These are phyloP conservation scores for Hemicentrotus pulcherrimus DNA, from an alignment of 35 echinoderm and acorn worm species.

Conservation along the genomic window DNA sequence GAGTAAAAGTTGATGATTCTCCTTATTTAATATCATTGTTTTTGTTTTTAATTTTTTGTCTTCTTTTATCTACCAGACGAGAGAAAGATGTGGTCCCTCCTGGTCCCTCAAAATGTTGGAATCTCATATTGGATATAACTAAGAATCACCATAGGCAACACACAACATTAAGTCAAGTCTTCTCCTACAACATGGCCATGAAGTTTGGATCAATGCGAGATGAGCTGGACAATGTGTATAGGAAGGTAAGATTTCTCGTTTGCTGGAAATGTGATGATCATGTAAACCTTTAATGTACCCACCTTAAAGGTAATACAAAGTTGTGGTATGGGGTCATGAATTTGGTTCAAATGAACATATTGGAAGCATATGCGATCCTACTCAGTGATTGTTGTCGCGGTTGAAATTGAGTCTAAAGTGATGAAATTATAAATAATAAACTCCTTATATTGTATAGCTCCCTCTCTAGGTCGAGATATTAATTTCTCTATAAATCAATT, in stretches of 20 bases:
- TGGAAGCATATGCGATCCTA: too few relatives aligned
- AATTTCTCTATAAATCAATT: too few relatives aligned
- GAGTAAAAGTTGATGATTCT: too few relatives aligned
- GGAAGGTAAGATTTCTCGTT: conserved; percentile 62
- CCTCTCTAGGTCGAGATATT: too few relatives aligned
- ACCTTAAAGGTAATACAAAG: too few relatives aligned
- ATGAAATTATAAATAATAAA: too few relatives aligned
- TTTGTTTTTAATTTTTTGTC: neutral
- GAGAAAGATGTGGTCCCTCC: conserved; percentile 65
- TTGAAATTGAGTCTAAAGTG: too few relatives aligned
- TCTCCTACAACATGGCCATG: conserved; percentile 68
- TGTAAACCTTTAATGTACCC: neutral
- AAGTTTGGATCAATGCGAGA: conserved; percentile 69
- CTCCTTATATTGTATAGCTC: too few relatives aligned
- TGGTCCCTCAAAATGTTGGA: conserved; percentile 77
- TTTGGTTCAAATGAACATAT: too few relatives aligned
- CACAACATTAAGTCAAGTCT: conserved; percentile 67
- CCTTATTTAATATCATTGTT: neutral
- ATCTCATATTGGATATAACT: conserved; percentile 79
- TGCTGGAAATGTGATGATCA: neutral
- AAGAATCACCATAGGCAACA: conserved; percentile 83
- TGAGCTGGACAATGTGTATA: conserved; percentile 85
- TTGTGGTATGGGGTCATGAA: too few relatives aligned
- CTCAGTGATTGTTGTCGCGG: too few relatives aligned
- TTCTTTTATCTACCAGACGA: conserved; percentile 22